Evolutionary conservation across 2,797 vertebrate genomes (phyloP).

Genomic region (Mionectes olivaceus): DNA sequence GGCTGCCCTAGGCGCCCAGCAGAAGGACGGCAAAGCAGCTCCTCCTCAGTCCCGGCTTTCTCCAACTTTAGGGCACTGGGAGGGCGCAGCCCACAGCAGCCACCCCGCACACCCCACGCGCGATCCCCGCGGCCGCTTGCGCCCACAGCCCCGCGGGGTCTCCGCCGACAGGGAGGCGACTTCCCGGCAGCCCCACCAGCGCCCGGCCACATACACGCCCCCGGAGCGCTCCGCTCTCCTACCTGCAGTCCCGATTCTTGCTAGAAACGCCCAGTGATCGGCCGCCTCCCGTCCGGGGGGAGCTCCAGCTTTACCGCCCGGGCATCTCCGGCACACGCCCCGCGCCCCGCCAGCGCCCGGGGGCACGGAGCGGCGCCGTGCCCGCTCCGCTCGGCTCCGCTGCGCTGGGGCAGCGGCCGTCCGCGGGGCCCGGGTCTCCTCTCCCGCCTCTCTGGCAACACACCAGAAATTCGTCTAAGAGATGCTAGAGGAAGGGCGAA

Average conservation of each 20-base stretch:
- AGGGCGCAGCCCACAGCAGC: neutral
- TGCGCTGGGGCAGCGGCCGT: neutral
- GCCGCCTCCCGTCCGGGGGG: conserved; percentile 71
- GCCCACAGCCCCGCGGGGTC: neutral
- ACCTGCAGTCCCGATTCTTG: conserved; percentile 85
- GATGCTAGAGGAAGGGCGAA: neutral
- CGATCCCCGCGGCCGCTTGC: neutral
- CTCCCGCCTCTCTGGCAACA: neutral
- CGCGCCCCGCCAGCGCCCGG: conserved; percentile 67
- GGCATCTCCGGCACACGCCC: conserved; percentile 82
- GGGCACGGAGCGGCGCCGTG: conserved; percentile 47
- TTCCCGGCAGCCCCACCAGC: neutral
- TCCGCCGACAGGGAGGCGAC: neutral
- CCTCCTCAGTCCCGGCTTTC: neutral
- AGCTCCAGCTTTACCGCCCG: conserved; percentile 81
- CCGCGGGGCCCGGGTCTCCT: neutral
- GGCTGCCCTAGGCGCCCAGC: neutral
- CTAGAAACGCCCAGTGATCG: conserved; percentile 80
- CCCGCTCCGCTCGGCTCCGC: neutral
- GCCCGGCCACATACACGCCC: neutral
- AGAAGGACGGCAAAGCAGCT: neutral
- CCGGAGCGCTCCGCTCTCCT: conserved; percentile 39
- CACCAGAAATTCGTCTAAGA: neutral
- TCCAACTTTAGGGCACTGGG: neutral
- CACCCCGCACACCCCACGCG: neutral